Evolutionary conservation across 2,113 vertebrate genomes (phyloP).

Genomic region (Cebidichthys violaceus): DNA sequence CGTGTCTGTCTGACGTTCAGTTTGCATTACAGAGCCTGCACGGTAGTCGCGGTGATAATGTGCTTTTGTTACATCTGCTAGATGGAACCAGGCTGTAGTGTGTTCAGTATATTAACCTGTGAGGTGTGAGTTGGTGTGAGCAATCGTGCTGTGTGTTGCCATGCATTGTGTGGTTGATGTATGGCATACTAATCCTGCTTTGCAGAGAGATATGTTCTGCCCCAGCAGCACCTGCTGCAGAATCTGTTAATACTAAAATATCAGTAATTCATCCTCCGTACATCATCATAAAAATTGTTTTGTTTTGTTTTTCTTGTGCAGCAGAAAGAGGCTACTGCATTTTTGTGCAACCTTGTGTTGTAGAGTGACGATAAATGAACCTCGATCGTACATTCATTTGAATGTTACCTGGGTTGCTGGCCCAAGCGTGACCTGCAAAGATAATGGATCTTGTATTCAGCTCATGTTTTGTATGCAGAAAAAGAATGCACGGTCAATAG

Average conservation of each 20-base stretch:
- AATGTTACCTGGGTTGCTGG: neutral
- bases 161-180: constrained; percentile 53
- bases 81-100: constrained; percentile 39
- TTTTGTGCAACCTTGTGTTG: neutral
- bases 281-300: too few species aligned
- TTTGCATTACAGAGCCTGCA: constrained; percentile 45
- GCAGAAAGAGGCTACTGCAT: neutral
- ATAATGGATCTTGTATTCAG: neutral
- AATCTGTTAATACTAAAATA: constrained; percentile 16
- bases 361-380: neutral
- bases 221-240: neutral
- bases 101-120: constrained; percentile 13
- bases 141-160: constrained; percentile 22
- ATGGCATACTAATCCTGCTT: constrained; percentile 61
- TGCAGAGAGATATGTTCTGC: constrained; percentile 22
- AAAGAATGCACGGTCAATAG: neutral
- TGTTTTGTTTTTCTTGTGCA: too few species aligned
- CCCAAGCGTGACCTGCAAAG: neutral
- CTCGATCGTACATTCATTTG: neutral
- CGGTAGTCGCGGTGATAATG: constrained; percentile 37
- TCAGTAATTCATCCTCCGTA: too few species aligned
- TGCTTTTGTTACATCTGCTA: constrained; percentile 45
- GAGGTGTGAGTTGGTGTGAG: constrained; percentile 37
- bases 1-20: constrained; percentile 48
- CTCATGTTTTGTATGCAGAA: neutral